A percentile compares a stretch with the other conserved stretches of the same genome.
Conservation (phyloP, 92 coral and sea anemone genomes). For the Actinernus sp. region DNA sequence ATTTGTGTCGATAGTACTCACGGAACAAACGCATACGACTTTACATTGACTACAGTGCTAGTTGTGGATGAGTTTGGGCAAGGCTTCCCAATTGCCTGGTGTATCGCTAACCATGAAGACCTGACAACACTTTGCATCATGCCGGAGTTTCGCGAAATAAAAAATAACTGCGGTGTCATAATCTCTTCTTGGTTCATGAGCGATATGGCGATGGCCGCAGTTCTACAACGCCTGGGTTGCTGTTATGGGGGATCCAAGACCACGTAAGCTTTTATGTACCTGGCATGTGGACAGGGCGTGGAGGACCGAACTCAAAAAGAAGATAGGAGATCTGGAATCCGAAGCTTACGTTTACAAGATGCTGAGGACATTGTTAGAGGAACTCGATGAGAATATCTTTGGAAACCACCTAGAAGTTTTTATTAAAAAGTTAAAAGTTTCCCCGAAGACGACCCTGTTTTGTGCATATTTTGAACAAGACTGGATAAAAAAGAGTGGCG, state of each 20-base stretch:
- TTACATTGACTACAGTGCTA: conserved; percentile 46
- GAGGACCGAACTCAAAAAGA: conserved; percentile 32
- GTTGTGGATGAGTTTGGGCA: conserved; percentile 69
- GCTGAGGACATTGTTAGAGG: conserved; percentile 50
- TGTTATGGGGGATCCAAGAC: conserved; percentile 27
- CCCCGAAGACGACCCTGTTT: conserved; percentile 8
- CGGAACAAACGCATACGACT: conserved; percentile 72
- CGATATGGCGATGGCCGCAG: conserved; percentile 16
- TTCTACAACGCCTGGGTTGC: conserved; percentile 78
- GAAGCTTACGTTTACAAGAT: conserved; percentile 47
- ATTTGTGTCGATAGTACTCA: conserved; percentile 74
- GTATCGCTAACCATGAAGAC: conserved; percentile 73
- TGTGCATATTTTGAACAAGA: conserved; percentile 42
- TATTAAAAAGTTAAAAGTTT: not conserved
- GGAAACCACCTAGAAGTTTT: conserved; percentile 30
- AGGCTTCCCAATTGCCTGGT: conserved; percentile 81
- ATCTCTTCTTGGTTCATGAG: not conserved
- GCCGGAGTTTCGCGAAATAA: conserved; percentile 13
- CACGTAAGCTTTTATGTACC: conserved; percentile 45
- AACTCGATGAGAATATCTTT: conserved; percentile 16
- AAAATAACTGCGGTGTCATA: conserved; percentile 30
- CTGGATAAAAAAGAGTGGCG: conserved; percentile 45
- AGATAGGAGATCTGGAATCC: conserved; percentile 6
- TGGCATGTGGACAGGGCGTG: conserved; percentile 61
- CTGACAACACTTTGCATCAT: conserved; percentile 50